Evolutionary conservation across 2,797 vertebrate genomes (phyloP).

Genomic region (Alcedo atthis): DNA sequence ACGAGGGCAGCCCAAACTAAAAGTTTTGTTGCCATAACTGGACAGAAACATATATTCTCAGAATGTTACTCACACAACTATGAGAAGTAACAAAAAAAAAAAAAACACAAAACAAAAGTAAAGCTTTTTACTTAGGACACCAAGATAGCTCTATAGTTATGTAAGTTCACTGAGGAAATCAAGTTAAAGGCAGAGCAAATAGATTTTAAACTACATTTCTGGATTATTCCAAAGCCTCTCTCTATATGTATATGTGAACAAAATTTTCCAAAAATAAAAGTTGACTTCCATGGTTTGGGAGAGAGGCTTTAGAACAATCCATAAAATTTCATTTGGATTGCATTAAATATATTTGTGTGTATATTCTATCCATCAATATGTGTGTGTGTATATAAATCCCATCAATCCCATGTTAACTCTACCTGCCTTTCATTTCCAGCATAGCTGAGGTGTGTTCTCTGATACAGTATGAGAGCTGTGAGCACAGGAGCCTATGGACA

Average conservation of each 20-base stretch:
- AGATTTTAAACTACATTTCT: background rate
- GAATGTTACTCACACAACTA: background rate
- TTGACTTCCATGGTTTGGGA: background rate
- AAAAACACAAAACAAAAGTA: background rate
- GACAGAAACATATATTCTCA: background rate
- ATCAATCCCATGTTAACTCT: background rate
- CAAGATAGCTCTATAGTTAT: background rate
- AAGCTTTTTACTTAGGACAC: background rate
- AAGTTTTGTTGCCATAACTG: background rate
- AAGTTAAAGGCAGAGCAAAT: background rate
- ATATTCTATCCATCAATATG: background rate
- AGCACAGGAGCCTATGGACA: background rate
- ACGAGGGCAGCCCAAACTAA: background rate
- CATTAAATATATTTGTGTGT: background rate
- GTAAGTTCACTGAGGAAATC: background rate
- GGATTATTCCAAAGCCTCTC: background rate
- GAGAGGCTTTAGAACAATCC: background rate
- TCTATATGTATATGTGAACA: rapidly evolving
- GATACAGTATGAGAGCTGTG: background rate
- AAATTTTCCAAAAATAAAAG: background rate
- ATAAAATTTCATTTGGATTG: background rate
- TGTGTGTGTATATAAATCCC: background rate
- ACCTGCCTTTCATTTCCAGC: background rate
- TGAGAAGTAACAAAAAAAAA: background rate
- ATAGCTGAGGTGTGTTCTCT: background rate